A percentile compares a stretch with the other conserved stretches of the same genome.
phyloP scores from a whole-genome alignment of 2,888 invertebrate species.

The Mythimna loreyi region DNA sequence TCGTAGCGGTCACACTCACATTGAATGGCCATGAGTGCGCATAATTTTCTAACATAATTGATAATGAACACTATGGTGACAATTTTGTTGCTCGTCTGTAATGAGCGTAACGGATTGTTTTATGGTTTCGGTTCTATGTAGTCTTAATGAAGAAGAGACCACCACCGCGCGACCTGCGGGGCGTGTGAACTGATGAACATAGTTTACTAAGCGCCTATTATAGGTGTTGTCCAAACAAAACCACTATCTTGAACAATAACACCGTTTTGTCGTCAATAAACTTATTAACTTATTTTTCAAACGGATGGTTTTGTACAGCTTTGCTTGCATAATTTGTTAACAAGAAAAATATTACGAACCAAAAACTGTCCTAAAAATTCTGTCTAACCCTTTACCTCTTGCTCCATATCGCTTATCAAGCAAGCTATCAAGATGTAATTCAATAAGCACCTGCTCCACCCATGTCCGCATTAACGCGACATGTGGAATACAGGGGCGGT shows the following conservation, averaged over 20 bases:
- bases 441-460: conserved; percentile 75
- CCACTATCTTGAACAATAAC: background rate
- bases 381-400: conserved; percentile 5
- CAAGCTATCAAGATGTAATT: conserved; percentile 62
- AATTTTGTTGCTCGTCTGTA: conserved; percentile 38
- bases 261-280: background rate
- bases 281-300: background rate
- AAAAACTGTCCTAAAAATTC: background rate
- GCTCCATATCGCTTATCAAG: conserved; percentile 47
- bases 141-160: conserved; percentile 8
- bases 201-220: background rate
- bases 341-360: background rate
- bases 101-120: conserved; percentile 45
- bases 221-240: background rate
- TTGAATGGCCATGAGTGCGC: conserved; percentile 59
- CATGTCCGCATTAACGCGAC: conserved; percentile 79
- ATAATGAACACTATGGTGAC: conserved; percentile 43
- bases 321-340: background rate
- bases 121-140: conserved; percentile 31
- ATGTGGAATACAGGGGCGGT: conserved; percentile 85
- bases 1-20: conserved; percentile 53
- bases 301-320: background rate
- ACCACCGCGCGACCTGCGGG: background rate
- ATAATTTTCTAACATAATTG: conserved; percentile 58
- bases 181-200: background rate